Base-by-base conservation (phyloP, 2,797 vertebrate genomes). In the Myotis daubentonii region DNA sequence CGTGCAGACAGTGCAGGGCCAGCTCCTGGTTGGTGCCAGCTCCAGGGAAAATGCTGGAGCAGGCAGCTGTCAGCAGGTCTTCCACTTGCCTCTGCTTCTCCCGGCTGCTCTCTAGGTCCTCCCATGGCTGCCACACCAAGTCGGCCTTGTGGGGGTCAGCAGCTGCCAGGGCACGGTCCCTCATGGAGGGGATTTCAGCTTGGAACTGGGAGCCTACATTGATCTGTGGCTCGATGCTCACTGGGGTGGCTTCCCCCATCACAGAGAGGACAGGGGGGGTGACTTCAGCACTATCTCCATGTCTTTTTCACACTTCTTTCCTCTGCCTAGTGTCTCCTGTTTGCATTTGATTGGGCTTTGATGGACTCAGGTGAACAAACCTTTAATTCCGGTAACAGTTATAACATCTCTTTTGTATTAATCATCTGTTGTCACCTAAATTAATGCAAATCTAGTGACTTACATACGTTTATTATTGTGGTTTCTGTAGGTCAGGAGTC, bases 11-110 rank as follows among this genome's bases (percentile, higher is more conserved):
- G 96, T 99, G 99, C 97, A 99, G 98, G 0, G 99, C 99, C 92
- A 99, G 97, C 98, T 99, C 99, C 98, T 99, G 99, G 98, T 99
- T 99, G 96, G 99, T 99, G 96, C 99, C 99, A 82, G 98, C 99
- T 53, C 99, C 99, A 89, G 98, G 98, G 97, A 99, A 98, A 94
- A 99, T 99, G 94, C 99, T 99, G 96, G 99, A 99, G 96, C 99
- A 99, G 88, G 99, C 99, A 96, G 99, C 98, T 93, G 99, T 99
- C 98, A 99, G 98, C 93, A 99, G 98, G 97, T 99, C 98, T 95
- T 99, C 98, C 98, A 99, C 99, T 98, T 98, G 99, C 96, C 98
- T 96, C 82, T 98, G 98, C 57, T 98, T 98, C 95, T 98, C 98
- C 7, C 89, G 97, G 95, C 98, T 99, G 68, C 97, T 98, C 97